phyloP scores from a whole-genome alignment of 1,140 invertebrate genomes.

The Brachionus plicatilis region DNA sequence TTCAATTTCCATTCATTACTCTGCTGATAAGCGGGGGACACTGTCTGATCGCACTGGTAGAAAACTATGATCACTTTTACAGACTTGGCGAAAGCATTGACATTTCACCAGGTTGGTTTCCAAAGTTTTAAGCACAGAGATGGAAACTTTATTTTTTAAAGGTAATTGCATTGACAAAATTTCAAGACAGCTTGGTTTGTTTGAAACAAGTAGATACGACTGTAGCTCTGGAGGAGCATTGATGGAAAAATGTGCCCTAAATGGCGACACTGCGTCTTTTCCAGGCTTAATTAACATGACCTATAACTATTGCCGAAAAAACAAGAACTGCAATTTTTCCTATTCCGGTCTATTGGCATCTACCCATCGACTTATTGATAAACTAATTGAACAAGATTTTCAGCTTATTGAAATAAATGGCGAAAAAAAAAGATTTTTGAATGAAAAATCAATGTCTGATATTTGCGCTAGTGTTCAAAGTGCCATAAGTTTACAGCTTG shows the following conservation, averaged over 20 bases:
- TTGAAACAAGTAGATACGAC: constrained; percentile 69
- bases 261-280: constrained; percentile 65
- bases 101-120: constrained; percentile 72
- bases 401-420: neutral
- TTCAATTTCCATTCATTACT: constrained; percentile 82
- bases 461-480: constrained; percentile 32
- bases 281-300: constrained; percentile 59
- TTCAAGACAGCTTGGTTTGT: constrained; percentile 75
- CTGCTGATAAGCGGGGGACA: constrained; percentile 81
- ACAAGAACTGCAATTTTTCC: constrained; percentile 73
- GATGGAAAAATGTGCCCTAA: constrained; percentile 71
- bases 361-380: constrained; percentile 58
- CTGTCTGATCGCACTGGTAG: constrained; percentile 72
- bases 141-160: neutral
- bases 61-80: constrained; percentile 69
- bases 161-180: constrained; percentile 57
- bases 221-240: constrained; percentile 72
- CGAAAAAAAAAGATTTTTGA: neutral
- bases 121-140: neutral
- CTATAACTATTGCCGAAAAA: constrained; percentile 30
- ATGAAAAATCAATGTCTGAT: neutral
- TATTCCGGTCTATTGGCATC: constrained; percentile 69
- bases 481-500: neutral
- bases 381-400: constrained; percentile 10
- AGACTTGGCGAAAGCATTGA: constrained; percentile 73